Evolutionary conservation across 2,797 vertebrate species (phyloP).

Genomic region (Sebastes elongatus): DNA sequence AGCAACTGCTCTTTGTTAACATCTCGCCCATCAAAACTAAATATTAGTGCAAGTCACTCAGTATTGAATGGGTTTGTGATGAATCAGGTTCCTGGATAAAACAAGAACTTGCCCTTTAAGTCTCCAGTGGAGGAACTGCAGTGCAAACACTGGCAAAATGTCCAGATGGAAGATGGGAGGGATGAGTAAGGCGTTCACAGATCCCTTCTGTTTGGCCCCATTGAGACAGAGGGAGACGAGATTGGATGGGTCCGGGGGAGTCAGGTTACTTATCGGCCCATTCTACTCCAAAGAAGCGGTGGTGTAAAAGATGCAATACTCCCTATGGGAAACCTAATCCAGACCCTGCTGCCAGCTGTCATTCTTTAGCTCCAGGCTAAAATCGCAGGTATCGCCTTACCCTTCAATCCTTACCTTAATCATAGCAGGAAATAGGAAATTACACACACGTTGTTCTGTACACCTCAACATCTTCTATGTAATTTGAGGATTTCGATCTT

Average conservation of each 20-base stretch:
- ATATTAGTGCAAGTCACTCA: background rate
- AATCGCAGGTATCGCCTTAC: constrained; percentile 79
- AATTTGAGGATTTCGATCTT: constrained; percentile 32
- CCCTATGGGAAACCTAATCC: constrained; percentile 82
- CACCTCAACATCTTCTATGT: constrained; percentile 9
- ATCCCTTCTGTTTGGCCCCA: constrained; percentile 77
- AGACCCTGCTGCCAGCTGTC: constrained; percentile 80
- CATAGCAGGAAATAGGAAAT: constrained; percentile 54
- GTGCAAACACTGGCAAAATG: constrained; percentile 62
- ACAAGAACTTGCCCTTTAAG: constrained; percentile 53
- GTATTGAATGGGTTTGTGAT: constrained; percentile 10
- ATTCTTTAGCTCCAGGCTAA: constrained; percentile 73
- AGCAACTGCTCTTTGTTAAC: background rate
- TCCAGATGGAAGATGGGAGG: constrained; percentile 81
- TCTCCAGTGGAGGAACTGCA: constrained; percentile 57
- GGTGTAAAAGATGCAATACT: constrained; percentile 80
- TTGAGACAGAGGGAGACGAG: constrained; percentile 74
- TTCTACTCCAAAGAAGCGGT: constrained; percentile 72
- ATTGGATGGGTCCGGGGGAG: constrained; percentile 77
- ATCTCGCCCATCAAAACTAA: background rate
- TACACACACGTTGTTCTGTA: constrained; percentile 14
- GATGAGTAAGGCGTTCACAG: constrained; percentile 75
- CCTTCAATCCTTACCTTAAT: constrained; percentile 73
- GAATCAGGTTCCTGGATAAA: constrained; percentile 20
- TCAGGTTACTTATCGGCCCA: constrained; percentile 77